phyloP scores from a whole-genome alignment of 2,113 vertebrate genomes.

The Gavia stellata region DNA sequence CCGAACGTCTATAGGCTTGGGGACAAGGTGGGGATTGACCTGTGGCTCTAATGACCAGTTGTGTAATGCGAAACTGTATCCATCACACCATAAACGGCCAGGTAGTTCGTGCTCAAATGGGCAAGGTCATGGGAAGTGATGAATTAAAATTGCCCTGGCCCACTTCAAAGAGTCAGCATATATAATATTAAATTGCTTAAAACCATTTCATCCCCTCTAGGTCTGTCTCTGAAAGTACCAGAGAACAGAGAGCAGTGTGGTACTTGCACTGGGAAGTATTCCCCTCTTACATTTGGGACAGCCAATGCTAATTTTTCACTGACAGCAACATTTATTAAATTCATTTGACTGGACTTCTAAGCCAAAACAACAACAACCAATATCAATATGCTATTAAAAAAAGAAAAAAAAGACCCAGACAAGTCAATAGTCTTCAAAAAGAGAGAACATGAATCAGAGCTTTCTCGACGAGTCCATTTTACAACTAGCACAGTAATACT shows the following conservation, averaged over 20 bases:
- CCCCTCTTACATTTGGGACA: conserved; percentile 34
- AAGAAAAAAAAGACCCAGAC: not conserved
- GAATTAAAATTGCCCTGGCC: conserved; percentile 4
- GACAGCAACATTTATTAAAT: conserved; percentile 28
- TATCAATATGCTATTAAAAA: conserved; percentile 35
- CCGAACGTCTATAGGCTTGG: not conserved
- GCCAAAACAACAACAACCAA: not conserved
- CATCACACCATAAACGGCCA: not conserved
- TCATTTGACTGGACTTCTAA: conserved; percentile 13
- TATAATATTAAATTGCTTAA: conserved; percentile 18
- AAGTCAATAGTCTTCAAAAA: conserved; percentile 39
- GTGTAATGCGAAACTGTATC: not conserved
- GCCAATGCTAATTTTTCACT: conserved; percentile 47
- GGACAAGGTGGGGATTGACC: not conserved
- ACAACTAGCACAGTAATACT: not conserved
- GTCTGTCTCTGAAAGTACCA: not conserved
- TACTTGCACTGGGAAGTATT: not conserved
- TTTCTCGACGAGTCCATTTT: conserved; percentile 6
- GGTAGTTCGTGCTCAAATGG: not conserved
- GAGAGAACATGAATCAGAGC: conserved; percentile 20
- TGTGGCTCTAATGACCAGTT: not conserved
- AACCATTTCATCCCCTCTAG: conserved; percentile 1
- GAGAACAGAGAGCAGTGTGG: not conserved
- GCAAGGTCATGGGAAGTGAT: not conserved
- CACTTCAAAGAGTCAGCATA: conserved; percentile 23